These are phyloP conservation scores for Rotaria sp. DNA, from an alignment of 2,888 invertebrate species.

Conservation along the genomic window DNA sequence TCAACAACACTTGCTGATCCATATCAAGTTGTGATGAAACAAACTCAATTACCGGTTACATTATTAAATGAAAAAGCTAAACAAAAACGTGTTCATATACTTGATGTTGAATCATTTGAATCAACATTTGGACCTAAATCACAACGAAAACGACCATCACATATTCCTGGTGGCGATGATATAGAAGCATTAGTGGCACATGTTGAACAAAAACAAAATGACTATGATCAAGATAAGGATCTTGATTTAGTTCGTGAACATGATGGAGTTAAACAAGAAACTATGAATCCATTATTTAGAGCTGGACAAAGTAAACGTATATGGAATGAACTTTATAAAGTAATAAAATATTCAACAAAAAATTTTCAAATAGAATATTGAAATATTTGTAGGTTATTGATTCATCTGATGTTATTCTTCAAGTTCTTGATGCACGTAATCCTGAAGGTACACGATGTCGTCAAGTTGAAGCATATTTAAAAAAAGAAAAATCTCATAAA, in stretches of 20 bases:
- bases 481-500: constrained; percentile 89
- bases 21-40: constrained; percentile 92
- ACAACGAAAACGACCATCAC: constrained; percentile 77
- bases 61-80: constrained; percentile 77
- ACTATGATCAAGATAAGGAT: constrained; percentile 75
- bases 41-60: constrained; percentile 85
- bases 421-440: constrained; percentile 91
- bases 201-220: constrained; percentile 67
- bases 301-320: constrained; percentile 82
- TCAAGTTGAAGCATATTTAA: constrained; percentile 81
- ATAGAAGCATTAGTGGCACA: constrained; percentile 65
- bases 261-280: constrained; percentile 69
- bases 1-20: constrained; percentile 88
- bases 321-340: constrained; percentile 98
- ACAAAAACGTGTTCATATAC: constrained; percentile 79
- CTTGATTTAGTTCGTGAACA: constrained; percentile 70
- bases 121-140: constrained; percentile 90
- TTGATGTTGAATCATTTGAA: constrained; percentile 88
- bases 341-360: not conserved
- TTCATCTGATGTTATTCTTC: constrained; percentile 90
- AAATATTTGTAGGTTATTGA: constrained; percentile 64
- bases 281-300: constrained; percentile 61
- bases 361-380: not conserved
- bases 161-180: constrained; percentile 65
- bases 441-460: constrained; percentile 89